These are phyloP conservation scores for Drosophila triauraria DNA, from an alignment of 1,140 invertebrate species.

Conservation along the genomic window DNA sequence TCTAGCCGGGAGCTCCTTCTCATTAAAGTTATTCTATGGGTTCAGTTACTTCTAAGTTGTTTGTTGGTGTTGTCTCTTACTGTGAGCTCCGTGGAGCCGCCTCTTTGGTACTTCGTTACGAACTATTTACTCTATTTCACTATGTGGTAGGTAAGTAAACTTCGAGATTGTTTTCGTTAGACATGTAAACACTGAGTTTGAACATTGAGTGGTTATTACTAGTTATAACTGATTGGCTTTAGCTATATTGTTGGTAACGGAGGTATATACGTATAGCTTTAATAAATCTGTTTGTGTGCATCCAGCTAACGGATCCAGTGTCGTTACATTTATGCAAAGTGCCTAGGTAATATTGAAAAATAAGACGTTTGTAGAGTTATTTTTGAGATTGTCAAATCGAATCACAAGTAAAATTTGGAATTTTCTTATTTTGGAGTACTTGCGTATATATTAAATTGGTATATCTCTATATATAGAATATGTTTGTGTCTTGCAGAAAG, in stretches of 20 bases:
- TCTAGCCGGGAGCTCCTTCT: constrained; percentile 68
- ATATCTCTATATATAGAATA: constrained; percentile 32
- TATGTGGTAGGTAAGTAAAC: constrained; percentile 55
- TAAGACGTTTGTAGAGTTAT: constrained; percentile 36
- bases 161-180: constrained; percentile 66
- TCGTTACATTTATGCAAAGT: constrained; percentile 75
- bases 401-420: constrained; percentile 80
- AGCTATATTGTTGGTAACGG: constrained; percentile 34
- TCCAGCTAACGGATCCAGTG: constrained; percentile 24
- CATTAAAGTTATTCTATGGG: constrained; percentile 8
- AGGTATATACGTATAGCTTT: constrained; percentile 59
- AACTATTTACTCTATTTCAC: constrained; percentile 53
- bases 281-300: constrained; percentile 38
- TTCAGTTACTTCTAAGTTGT: constrained; percentile 39
- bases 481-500: constrained; percentile 46
- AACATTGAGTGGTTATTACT: constrained; percentile 65
- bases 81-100: constrained; percentile 65
- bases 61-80: constrained; percentile 66
- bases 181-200: constrained; percentile 74
- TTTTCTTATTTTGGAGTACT: constrained; percentile 50
- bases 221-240: constrained; percentile 37
- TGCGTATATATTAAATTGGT: constrained; percentile 31
- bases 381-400: constrained; percentile 84
- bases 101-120: constrained; percentile 32
- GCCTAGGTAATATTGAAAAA: constrained; percentile 35